These are phyloP conservation scores for Vireo altiloquus DNA, from an alignment of 2,113 vertebrate genomes.

Conservation along the genomic window DNA sequence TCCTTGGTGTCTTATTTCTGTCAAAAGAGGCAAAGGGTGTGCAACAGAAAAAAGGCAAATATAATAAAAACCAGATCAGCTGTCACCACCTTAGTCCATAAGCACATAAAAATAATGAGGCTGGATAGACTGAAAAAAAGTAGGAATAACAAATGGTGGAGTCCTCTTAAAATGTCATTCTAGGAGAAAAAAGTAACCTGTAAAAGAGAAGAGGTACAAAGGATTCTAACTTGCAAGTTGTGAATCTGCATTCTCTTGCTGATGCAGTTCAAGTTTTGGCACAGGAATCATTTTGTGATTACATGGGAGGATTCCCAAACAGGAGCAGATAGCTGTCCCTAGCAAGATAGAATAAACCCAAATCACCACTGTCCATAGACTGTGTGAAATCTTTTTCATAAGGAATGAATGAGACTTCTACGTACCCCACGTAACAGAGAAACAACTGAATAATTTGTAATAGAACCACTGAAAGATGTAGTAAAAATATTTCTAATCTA, in stretches of 20 bases:
- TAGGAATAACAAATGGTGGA: neutral
- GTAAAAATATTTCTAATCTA: neutral
- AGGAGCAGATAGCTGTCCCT: neutral
- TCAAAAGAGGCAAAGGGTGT: neutral
- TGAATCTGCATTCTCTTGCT: neutral
- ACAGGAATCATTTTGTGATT: neutral
- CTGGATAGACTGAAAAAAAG: neutral
- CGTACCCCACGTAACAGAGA: neutral
- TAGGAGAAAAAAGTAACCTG: neutral
- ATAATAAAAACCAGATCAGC: neutral
- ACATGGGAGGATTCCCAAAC: neutral
- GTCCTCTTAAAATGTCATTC: neutral
- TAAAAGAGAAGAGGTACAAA: neutral
- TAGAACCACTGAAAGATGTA: neutral
- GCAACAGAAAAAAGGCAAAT: conserved; percentile 1
- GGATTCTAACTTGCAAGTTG: neutral
- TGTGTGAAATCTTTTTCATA: neutral
- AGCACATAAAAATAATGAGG: neutral
- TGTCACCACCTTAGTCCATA: neutral
- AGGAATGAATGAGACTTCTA: neutral
- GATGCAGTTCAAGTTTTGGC: neutral
- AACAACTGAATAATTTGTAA: neutral
- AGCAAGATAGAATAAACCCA: neutral
- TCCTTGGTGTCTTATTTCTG: neutral
- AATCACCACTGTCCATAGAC: neutral